phyloP scores from a whole-genome alignment of 1,140 invertebrate genomes.

The Zaprionus inermis region DNA sequence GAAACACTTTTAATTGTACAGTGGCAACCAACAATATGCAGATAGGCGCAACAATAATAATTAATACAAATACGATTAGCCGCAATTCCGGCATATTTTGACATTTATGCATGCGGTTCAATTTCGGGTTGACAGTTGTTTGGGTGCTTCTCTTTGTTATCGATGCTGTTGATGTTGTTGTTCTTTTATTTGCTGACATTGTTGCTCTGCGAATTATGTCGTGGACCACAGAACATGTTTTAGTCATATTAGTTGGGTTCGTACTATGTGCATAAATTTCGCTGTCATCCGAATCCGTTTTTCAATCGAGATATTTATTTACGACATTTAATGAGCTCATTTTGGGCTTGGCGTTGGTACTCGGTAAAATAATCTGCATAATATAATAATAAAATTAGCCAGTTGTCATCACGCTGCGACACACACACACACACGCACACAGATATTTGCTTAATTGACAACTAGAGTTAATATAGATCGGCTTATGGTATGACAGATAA shows the following conservation, averaged over 20 bases:
- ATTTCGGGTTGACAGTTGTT: constrained; percentile 24
- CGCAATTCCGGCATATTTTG: constrained; percentile 27
- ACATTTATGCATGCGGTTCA: constrained; percentile 33
- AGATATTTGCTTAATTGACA: background rate
- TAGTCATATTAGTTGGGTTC: constrained; percentile 9
- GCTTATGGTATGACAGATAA: background rate
- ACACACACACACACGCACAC: background rate
- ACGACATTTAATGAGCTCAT: constrained; percentile 53
- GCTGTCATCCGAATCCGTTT: constrained; percentile 3
- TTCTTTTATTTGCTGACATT: background rate
- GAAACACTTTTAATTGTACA: constrained; percentile 24
- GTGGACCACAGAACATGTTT: constrained; percentile 32
- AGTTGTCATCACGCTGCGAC: background rate
- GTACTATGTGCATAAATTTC: constrained; percentile 22
- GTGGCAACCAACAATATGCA: constrained; percentile 27
- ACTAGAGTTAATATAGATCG: background rate
- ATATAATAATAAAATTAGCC: constrained; percentile 44
- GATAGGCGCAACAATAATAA: constrained; percentile 3
- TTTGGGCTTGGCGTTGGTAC: constrained; percentile 22
- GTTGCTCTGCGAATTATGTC: constrained; percentile 27
- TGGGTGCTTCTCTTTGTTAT: background rate
- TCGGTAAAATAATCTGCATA: constrained; percentile 34
- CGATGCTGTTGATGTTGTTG: constrained; percentile 1
- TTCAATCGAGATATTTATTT: constrained; percentile 28
- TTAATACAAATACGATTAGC: constrained; percentile 35